Conservation (phyloP, 2,113 vertebrate species). For the Anoplopoma fimbria region DNA sequence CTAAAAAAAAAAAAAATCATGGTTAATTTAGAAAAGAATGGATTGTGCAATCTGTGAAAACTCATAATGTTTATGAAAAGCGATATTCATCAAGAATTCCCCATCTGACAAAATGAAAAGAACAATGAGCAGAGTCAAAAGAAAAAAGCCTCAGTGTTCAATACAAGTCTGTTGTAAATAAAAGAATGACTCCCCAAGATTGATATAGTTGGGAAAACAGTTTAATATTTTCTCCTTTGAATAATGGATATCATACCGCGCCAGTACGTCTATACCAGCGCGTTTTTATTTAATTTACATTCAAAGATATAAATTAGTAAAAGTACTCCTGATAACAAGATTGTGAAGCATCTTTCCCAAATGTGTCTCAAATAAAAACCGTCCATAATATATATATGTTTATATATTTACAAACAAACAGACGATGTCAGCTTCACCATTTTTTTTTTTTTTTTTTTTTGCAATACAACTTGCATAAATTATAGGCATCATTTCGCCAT, state of each 20-base stretch:
- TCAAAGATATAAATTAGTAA: constrained; percentile 99
- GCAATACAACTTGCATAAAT: constrained; percentile 99
- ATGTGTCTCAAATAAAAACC: constrained; percentile 97
- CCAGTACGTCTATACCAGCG: constrained; percentile 89
- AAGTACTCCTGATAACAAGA: constrained; percentile 96
- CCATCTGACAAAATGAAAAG: constrained; percentile 64
- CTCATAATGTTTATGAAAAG: constrained; percentile 72
- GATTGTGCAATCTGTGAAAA: constrained; percentile 74
- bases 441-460: no score
- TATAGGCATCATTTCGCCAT: constrained; percentile 93
- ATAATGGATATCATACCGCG: constrained; percentile 78
- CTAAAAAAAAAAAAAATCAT: constrained; percentile 71
- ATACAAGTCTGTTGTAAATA: constrained; percentile 41
- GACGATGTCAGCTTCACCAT: constrained; percentile 88
- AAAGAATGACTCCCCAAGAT: constrained; percentile 70
- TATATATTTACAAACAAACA: constrained; percentile 96
- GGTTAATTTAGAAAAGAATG: constrained; percentile 73
- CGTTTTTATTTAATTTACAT: constrained; percentile 95
- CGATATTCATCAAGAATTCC: constrained; percentile 64
- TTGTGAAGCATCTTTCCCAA: constrained; percentile 88
- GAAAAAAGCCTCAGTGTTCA: constrained; percentile 25
- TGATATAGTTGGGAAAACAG: constrained; percentile 77
- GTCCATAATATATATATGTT: constrained; percentile 86
- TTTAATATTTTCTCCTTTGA: constrained; percentile 82
- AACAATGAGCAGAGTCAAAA: constrained; percentile 36